These are phyloP conservation scores for Adelognathus sp. DNA, from an alignment of 2,888 invertebrate genomes.

Conservation along the genomic window DNA sequence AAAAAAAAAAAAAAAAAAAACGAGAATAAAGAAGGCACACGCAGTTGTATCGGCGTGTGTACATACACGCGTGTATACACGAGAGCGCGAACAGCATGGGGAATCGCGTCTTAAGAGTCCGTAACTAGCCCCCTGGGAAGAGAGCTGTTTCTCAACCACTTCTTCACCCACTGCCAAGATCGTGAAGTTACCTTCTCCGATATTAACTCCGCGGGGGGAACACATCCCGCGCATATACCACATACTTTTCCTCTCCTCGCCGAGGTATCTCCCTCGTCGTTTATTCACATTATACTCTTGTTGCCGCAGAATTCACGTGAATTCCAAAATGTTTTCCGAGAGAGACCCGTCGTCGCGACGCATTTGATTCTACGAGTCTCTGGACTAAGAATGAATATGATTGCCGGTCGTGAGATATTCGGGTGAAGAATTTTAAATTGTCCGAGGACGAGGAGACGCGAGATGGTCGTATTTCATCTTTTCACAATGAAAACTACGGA, in stretches of 20 bases:
- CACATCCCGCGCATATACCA: constrained; percentile 10
- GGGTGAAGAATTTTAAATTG: constrained; percentile 23
- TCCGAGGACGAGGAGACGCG: not conserved
- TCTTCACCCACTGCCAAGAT: constrained; percentile 52
- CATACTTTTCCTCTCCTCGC: constrained; percentile 16
- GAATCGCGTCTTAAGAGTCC: constrained; percentile 56
- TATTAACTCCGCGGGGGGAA: constrained; percentile 55
- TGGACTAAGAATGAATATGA: constrained; percentile 30
- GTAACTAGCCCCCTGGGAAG: constrained; percentile 62
- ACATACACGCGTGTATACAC: not conserved
- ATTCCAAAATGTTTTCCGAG: constrained; percentile 47
- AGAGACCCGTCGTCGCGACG: not conserved
- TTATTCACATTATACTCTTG: constrained; percentile 23
- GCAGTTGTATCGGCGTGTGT: not conserved
- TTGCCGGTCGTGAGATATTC: constrained; percentile 27
- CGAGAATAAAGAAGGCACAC: constrained; percentile 7
- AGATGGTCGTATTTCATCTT: not conserved
- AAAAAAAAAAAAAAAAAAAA: not conserved
- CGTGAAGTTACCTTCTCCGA: constrained; percentile 39
- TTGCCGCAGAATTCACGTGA: constrained; percentile 44
- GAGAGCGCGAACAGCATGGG: constrained; percentile 48
- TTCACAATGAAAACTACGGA: not conserved
- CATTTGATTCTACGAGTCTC: constrained; percentile 30
- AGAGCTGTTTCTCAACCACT: constrained; percentile 60
- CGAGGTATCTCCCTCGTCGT: not conserved